Evolutionary conservation across 2,113 vertebrate genomes (phyloP).

Genomic region (Vulpes ferrilata): DNA sequence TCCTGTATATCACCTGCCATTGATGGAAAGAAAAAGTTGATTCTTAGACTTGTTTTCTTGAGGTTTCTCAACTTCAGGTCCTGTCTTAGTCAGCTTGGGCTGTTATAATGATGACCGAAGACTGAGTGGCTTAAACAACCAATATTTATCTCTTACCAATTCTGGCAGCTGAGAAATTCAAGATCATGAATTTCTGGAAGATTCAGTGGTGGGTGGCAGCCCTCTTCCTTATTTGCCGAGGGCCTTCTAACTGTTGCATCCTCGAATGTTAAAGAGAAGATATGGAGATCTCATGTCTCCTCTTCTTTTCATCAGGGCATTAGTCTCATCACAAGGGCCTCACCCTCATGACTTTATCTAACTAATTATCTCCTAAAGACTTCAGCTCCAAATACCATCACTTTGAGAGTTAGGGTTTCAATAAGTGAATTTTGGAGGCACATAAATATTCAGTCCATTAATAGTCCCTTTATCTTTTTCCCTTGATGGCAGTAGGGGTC

Average conservation of each 20-base stretch:
- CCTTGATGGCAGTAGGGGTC: not conserved
- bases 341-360: not conserved
- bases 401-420: not conserved
- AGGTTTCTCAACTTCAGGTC: not conserved
- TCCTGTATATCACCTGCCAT: not conserved
- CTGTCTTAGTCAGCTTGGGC: not conserved
- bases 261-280: not conserved
- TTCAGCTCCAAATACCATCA: not conserved
- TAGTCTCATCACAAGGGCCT: not conserved
- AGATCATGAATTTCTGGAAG: not conserved
- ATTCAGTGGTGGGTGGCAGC: fast-evolving
- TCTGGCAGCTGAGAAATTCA: not conserved
- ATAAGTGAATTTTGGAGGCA: not conserved
- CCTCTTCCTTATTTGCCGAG: not conserved
- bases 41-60: not conserved
- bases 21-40: not conserved
- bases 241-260: not conserved
- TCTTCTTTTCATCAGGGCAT: not conserved
- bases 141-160: not conserved
- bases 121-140: not conserved
- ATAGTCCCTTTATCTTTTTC: not conserved
- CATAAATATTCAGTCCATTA: not conserved
- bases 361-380: not conserved
- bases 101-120: not conserved
- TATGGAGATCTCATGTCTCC: not conserved